Conservation (phyloP, 2,888 invertebrate species). For the Drosophila pegasa region DNA sequence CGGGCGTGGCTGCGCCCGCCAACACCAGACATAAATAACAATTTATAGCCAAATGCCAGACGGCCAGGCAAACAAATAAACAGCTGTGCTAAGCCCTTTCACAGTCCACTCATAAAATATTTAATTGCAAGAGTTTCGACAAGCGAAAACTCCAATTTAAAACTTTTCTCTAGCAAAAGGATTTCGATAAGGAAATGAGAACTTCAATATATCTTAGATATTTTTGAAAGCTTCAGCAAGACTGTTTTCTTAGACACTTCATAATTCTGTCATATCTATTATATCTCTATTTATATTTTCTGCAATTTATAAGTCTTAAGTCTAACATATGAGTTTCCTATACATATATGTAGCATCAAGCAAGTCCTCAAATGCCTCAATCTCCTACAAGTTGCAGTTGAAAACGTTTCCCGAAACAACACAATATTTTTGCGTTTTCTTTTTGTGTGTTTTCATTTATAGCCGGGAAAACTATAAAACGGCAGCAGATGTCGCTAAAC, state of each 20-base stretch:
- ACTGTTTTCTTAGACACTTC: too few species aligned
- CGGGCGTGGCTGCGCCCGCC: slow-evolving; percentile 41
- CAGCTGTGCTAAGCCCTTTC: slow-evolving; percentile 38
- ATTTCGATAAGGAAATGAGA: neutral
- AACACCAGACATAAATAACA: slow-evolving; percentile 61
- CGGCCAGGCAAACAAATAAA: slow-evolving; percentile 60
- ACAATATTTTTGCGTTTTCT: neutral
- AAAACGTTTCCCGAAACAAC: slow-evolving; percentile 10
- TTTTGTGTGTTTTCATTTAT: slow-evolving; percentile 15
- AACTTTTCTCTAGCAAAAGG: neutral
- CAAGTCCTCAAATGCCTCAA: neutral
- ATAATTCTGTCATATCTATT: too few species aligned
- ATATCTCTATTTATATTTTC: too few species aligned
- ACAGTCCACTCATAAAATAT: slow-evolving; percentile 52
- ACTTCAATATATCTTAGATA: neutral
- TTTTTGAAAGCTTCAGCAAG: neutral
- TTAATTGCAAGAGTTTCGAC: slow-evolving; percentile 36
- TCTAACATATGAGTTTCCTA: too few species aligned
- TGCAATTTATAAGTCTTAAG: too few species aligned
- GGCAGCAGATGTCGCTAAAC: slow-evolving; percentile 28
- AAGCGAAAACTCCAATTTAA: slow-evolving; percentile 20
- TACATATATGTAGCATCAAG: too few species aligned
- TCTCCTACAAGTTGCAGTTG: neutral
- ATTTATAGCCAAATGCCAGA: slow-evolving; percentile 63
- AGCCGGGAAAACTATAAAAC: slow-evolving; percentile 25